Base-by-base conservation (phyloP, 2,113 vertebrate genomes). In the Sciurus niger region DNA sequence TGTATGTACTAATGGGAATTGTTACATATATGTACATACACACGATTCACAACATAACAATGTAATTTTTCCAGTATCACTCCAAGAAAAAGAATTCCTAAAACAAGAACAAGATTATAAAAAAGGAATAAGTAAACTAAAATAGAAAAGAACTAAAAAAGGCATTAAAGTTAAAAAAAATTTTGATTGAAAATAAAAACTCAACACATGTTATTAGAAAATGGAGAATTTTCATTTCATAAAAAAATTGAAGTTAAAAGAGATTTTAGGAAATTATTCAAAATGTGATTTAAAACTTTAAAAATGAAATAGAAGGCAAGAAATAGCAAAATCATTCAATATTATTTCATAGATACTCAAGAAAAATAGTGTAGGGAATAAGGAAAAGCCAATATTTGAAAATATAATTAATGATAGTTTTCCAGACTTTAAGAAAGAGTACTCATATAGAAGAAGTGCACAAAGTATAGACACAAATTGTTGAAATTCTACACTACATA, bases 111-210 rank as follows among this genome's bases (percentile, higher is more conserved):
- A 34, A 10, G 0, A 46, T 77, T 82, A 48, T 20, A 25, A 82
- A 74, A 88, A 90, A 51, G 18, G 2, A 83, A 94, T 68, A 37
- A 53, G 12, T 34, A 58, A 20, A 82, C 20, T 46, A 79, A 16
- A 46, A 84, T 32, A 37, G 37, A 76, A 74, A 91, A 82, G 32
- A 87, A 68, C 5, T 32, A 20, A 67, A 63, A 63, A 53, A 70
- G 30, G 70, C 46, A 37, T 82, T 63, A 70, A 92, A 76, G 30
- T 77, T 76, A n/a, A 58, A 94, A 94, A 83, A 83, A 93, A 43
- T 43, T 40, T 88, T 73, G 17, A 40, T 51, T 16, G 16, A 90
- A 90, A 85, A 67, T 70, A 76, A 89, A 92, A 89, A 24, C 14
- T 72, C 46, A 65, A 46, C 34, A 77, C 9, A 72, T 48, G 14